Conservation (phyloP, 1,140 invertebrate species). For the Pemphigus obesinymphae region DNA sequence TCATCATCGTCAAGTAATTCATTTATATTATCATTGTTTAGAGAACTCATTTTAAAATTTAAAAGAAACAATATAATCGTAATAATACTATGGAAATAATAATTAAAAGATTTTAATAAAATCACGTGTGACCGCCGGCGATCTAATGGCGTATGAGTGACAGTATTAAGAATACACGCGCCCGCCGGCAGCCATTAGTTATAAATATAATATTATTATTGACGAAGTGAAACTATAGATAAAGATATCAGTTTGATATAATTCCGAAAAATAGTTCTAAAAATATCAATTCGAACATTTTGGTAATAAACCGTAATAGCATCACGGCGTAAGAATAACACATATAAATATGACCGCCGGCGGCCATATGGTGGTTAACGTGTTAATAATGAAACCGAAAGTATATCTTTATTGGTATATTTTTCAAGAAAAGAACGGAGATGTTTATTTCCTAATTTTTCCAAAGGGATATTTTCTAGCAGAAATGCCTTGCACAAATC, state of each 20-base stretch:
- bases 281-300: not conserved
- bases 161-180: not conserved
- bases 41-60: not conserved
- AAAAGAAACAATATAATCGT: no score
- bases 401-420: no score
- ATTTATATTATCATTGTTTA: not conserved
- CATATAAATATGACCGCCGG: not conserved
- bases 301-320: not conserved
- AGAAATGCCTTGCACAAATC: no score
- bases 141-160: not conserved
- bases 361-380: not conserved
- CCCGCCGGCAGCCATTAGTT: not conserved
- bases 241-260: not conserved
- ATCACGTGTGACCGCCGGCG: not conserved
- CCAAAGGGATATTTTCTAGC: no score
- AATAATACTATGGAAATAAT: not conserved
- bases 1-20: not conserved
- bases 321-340: not conserved
- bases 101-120: no score
- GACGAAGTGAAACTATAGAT: not conserved
- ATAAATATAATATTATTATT: not conserved
- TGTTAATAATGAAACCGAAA: no score
- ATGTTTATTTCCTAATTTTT: no score
- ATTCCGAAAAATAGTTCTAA: not conserved
- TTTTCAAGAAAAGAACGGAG: no score